These are phyloP conservation scores for Enteromius fasciolatus DNA, from an alignment of 2,797 vertebrate genomes.

Conservation along the genomic window DNA sequence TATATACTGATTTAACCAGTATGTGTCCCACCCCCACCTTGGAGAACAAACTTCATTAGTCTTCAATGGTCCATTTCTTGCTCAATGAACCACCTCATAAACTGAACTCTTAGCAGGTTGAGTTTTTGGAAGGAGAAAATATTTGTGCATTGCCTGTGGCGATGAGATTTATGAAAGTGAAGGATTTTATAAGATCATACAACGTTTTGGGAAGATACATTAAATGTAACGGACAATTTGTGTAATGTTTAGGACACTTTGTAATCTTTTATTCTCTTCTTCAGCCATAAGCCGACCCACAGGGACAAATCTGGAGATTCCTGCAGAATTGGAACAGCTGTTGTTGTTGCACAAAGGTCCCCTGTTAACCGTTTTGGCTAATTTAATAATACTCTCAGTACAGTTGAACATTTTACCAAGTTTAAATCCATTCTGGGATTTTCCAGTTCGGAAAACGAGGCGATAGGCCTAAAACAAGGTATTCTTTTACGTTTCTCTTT, in stretches of 20 bases:
- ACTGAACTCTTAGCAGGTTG: not conserved
- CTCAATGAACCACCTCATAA: not conserved
- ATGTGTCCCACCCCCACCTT: not conserved
- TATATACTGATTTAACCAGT: not conserved
- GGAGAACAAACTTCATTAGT: not conserved
- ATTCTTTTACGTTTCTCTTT: not conserved
- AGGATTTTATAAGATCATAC: not conserved
- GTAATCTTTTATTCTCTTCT: conserved; percentile 1
- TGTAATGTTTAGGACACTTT: not conserved
- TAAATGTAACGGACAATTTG: not conserved
- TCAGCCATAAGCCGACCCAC: not conserved
- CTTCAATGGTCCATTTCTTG: not conserved
- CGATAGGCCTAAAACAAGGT: not conserved
- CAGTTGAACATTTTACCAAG: not conserved
- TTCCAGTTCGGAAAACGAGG: not conserved
- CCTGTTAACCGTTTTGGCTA: not conserved
- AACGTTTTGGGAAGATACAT: not conserved
- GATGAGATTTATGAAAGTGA: not conserved
- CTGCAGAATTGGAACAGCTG: not conserved
- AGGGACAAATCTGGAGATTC: conserved; percentile 7
- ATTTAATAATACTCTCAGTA: conserved; percentile 4
- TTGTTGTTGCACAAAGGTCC: conserved; percentile 1
- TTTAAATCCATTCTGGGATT: conserved; percentile 13
- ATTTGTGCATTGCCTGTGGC: not conserved
- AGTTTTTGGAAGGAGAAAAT: not conserved